Evolutionary conservation across 30 jellyfish, hydroid and myxozoan species (phyloP), one percentile per base, ranked within the genome.

Genomic region (Clytia hemisphaerica): DNA sequence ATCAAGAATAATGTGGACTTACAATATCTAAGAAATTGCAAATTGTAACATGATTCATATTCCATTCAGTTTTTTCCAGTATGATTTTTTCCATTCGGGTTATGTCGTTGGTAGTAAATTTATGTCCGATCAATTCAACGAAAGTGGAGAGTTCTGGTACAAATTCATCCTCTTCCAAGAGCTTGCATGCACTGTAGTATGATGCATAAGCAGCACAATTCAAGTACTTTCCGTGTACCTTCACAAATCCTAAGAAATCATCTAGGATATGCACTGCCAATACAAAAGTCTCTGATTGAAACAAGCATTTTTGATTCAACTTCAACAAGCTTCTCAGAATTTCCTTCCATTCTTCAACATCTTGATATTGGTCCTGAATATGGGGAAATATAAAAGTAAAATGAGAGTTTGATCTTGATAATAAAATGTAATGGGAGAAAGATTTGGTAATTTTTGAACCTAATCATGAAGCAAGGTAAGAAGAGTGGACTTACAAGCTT

Each of bases 311-410:
- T 45, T 65, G 67, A 35, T 45, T 65, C 31, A 37, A 12, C 36
- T 65, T 40, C 63, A 65, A 37, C 16, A 65, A 18, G 35, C 64
- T 28, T 19, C 35, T 34, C 33, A 65, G 16, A 65, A 28, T 65
- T 37, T 65, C 78, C 37, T 65, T 65, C 78, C 78, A 65, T 37
- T 65, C 78, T 37, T 65, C 78, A 36, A 44, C 78, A 65, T 65
- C 78, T 24, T 65, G 78, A 65, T 36, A 7, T 32, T 65, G 37
- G 28, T 65, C 63, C 78, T 65, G 25, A 36, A 9, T 65, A 32
- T 29, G 2, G 24, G 30, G 9, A 7, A n/a, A 3, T 62, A 30
- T 10, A 60, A 15, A n/a, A n/a, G n/a, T n/a, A n/a, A n/a, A n/a
- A n/a, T n/a, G n/a, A n/a, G n/a, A n/a, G n/a, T n/a, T n/a, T n/a